Base-by-base conservation (phyloP, 2,113 vertebrate species). In the Origma solitaria region DNA sequence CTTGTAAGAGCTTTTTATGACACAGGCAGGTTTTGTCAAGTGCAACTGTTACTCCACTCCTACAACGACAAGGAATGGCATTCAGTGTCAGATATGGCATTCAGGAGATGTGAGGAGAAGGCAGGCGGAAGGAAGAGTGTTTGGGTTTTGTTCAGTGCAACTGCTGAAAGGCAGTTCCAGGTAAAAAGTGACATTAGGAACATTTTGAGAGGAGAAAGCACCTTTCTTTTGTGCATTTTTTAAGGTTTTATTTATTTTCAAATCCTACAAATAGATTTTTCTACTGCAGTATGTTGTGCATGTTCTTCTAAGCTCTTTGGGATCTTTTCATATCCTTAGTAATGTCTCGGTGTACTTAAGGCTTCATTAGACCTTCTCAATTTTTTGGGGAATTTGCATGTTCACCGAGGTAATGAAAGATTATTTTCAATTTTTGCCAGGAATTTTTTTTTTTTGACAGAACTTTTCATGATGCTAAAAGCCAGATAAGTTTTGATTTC, bases 401-500 rank as follows among this genome's bases (percentile, higher is more conserved):
- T 93, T 92, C 58, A 50, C 23, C 1, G 7, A 86, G 35, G 45
- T 82, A 92, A 65, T 7, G 50, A 77, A 64, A 69, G 61, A 60
- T 56, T 54, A 3, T 72, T 78, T 68, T 35, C 24, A 23, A 22
- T 57, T 93, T 88, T 91, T 87, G 10, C 64, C n/a, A 79, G 35
- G 21, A 33, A 40, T 49, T 70, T 76, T 45, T 44, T 42, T 44
- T 44, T 89, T 91, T 70, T 45, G n/a, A 61, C 31, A 72, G 86
- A 93, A 38, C 53, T 92, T 94, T 61, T 51, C 47, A 54, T 83
- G 64, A 28, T 82, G 44, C 49, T 93, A 80, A 91, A 84, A 96
- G 54, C 47, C 77, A 96, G 82, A 49, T 49, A 49, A 40, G 25
- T 72, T 91, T 90, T 65, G 82, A 15, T 93, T 70, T 88, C 82